Conservation (phyloP, 2,888 invertebrate genomes). For the Ornithoptera priamus region DNA sequence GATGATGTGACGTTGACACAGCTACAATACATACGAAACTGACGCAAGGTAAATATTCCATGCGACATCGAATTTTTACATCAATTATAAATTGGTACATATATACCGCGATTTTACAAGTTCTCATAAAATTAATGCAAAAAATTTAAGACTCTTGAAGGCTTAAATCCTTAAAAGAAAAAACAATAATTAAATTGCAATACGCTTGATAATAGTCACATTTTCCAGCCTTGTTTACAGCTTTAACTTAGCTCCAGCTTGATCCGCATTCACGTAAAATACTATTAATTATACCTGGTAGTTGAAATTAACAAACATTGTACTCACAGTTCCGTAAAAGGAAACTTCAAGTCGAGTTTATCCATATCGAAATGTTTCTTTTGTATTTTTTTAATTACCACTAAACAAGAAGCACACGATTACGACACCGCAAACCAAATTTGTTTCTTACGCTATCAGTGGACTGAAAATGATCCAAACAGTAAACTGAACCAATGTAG, state of each 20-base stretch:
- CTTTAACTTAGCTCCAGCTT: not conserved
- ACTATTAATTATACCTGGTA: no score
- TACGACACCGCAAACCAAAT: conserved; percentile 42
- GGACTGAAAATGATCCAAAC: conserved; percentile 55
- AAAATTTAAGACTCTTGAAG: no score
- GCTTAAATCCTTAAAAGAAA: no score
- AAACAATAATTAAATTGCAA: no score
- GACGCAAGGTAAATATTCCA: no score
- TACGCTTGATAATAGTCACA: no score
- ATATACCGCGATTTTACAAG: no score
- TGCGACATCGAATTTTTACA: no score
- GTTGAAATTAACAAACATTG: not conserved
- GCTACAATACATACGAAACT: no score
- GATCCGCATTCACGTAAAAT: not conserved
- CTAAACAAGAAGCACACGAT: conserved; percentile 26
- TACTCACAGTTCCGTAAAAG: conserved; percentile 48
- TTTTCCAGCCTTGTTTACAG: not conserved
- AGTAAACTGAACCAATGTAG: conserved; percentile 49
- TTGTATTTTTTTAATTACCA: conserved; percentile 13
- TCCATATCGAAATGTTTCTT: conserved; percentile 41
- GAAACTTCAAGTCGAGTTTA: conserved; percentile 44
- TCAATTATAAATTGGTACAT: no score
- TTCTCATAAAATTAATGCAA: no score
- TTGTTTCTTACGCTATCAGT: conserved; percentile 46
- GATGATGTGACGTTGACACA: no score